phyloP scores from a whole-genome alignment of 2,113 vertebrate species.

The Lethenteron camtschaticum region DNA sequence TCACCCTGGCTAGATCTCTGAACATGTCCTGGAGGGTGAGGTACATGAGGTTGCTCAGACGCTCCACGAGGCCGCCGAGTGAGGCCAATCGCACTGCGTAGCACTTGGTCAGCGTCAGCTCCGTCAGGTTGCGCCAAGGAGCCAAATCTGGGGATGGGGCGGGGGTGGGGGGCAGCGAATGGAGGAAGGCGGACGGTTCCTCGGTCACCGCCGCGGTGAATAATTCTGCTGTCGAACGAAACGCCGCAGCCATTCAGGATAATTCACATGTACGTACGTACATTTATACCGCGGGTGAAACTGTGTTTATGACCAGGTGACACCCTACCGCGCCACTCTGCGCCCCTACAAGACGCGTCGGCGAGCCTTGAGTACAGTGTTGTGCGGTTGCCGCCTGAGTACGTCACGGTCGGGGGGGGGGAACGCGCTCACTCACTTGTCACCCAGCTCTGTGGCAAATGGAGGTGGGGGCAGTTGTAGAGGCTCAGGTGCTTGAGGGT shows the following conservation, averaged over 20 bases:
- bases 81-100: conserved; percentile 87
- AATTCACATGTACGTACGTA: no score
- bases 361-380: neutral
- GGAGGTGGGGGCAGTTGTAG: conserved; percentile 95
- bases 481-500: conserved; percentile 89
- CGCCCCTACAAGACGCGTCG: conserved; percentile 8
- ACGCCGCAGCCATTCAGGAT: neutral
- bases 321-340: no score
- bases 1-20: conserved; percentile 84
- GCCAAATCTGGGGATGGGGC: conserved; percentile 46
- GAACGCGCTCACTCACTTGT: conserved; percentile 19
- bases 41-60: conserved; percentile 73
- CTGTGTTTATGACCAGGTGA: no score
- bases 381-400: conserved; percentile 13
- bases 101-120: conserved; percentile 77
- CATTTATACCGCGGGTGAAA: no score
- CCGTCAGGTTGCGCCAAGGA: conserved; percentile 72
- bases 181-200: neutral
- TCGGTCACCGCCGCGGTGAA: neutral
- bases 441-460: conserved; percentile 84
- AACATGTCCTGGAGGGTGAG: conserved; percentile 99
- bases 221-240: neutral
- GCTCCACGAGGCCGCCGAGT: conserved; percentile 86
- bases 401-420: conserved; percentile 9
- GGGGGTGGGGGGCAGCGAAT: neutral